A percentile compares a stretch with the other conserved stretches of the same genome.
These are phyloP conservation scores for Trematomus loennbergii DNA, from an alignment of 2,113 vertebrate genomes.

Conservation along the genomic window DNA sequence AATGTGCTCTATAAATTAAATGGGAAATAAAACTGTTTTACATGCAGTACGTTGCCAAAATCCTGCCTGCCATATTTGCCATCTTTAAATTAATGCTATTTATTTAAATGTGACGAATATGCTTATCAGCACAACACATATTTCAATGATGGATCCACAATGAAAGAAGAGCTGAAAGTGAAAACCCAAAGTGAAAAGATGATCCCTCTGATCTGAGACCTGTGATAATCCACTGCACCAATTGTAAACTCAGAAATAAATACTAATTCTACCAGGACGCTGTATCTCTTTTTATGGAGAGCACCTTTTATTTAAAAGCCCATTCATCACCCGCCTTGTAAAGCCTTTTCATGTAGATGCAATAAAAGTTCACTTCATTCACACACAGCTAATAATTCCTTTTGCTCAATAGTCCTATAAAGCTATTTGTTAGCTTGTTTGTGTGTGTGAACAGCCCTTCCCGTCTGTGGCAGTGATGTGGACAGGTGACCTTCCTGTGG, in stretches of 20 bases:
- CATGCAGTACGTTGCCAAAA: too few species aligned
- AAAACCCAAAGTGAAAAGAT: not conserved
- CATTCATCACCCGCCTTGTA: constrained; percentile 25
- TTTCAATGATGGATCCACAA: not conserved
- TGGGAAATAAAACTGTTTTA: too few species aligned
- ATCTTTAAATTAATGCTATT: too few species aligned
- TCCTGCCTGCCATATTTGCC: too few species aligned
- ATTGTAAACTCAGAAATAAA: not conserved
- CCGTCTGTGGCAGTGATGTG: constrained; percentile 36
- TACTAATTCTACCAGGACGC: not conserved
- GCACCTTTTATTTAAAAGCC: constrained; percentile 29
- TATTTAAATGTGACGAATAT: too few species aligned
- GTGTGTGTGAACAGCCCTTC: constrained; percentile 19
- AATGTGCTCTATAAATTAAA: too few species aligned
- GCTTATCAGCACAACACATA: not conserved
- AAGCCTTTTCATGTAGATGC: constrained; percentile 38
- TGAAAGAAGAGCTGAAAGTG: not conserved
- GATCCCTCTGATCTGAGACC: not conserved
- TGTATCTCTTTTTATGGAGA: constrained; percentile 30
- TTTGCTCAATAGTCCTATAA: constrained; percentile 26
- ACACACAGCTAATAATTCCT: constrained; percentile 51
- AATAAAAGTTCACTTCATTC: constrained; percentile 56
- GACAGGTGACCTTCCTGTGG: constrained; percentile 62
- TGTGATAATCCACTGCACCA: constrained; percentile 24
- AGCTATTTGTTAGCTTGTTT: constrained; percentile 37